Evolutionary conservation across 2,888 invertebrate species (phyloP), one percentile per base, ranked within the genome.

Genomic region (Noctuana brunneofusca): DNA sequence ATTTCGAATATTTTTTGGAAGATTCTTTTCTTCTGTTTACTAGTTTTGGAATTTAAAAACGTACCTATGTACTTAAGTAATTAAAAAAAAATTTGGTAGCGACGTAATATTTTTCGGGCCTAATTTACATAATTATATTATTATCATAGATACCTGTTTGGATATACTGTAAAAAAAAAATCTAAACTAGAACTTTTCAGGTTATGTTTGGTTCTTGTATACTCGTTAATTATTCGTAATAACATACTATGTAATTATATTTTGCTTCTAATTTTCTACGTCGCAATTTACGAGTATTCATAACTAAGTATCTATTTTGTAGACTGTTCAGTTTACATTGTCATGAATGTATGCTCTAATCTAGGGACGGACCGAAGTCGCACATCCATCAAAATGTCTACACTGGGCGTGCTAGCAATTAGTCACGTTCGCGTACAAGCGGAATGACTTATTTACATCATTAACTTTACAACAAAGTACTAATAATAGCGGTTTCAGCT

Each of bases 311-410:
- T 16, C 14, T 41, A 41, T 8, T 16, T 1, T 12, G 20, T 20
- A 20, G 12, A 43, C 9, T 43, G 43, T 16, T 3, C 1, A 18
- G 22, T 48, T 55, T 43, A 35, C 57, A 52, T 27, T 27, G 38
- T 52, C 52, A 27, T 46, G 18, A 38, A 18, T 59, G 43, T 20
- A 49, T 16, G 49, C 24, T 11, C 18, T 27, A 41, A 27, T 52
- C 52, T 43, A 43, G 30, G 52, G 9, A 8, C 41, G 20, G 52
- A 12, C 50, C 14, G 9, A 27, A 30, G 30, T 16, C 22, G n/a
- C 58, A 32, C 41, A 59, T 59, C 43, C 52, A 59, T 59, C 58
- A 59, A 59, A 52, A 43, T 30, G 58, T 59, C 58, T 16, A 12
- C 52, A 43, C 52, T 18, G 52, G 27, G 35, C 38, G 38, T 14